phyloP scores from a whole-genome alignment of 1,140 invertebrate species.

The Drosophila simulans region DNA sequence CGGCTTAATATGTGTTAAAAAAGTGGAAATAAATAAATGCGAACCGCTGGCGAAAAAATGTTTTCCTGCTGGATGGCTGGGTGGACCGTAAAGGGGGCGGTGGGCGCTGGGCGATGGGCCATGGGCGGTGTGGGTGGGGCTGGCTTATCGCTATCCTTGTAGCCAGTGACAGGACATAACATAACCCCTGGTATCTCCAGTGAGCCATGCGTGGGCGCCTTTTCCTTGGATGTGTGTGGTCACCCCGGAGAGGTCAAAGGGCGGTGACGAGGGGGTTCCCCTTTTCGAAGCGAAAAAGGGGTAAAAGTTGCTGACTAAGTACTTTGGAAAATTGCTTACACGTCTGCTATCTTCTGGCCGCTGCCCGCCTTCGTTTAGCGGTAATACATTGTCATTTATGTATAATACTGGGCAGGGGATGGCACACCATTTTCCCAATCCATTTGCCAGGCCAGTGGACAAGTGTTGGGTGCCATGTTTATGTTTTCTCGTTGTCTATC shows the following conservation, averaged over 20 bases:
- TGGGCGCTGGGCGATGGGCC: neutral
- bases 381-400: slow-evolving; percentile 74
- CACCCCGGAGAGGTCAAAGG: slow-evolving; percentile 44
- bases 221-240: slow-evolving; percentile 47
- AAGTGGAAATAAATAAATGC: slow-evolving; percentile 52
- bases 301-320: slow-evolving; percentile 81
- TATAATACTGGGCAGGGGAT: neutral
- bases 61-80: slow-evolving; percentile 20
- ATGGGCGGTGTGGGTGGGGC: neutral
- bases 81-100: neutral
- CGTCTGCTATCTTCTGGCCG: slow-evolving; percentile 41
- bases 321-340: slow-evolving; percentile 81
- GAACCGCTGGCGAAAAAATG: slow-evolving; percentile 55
- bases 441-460: slow-evolving; percentile 54
- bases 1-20: slow-evolving; percentile 77
- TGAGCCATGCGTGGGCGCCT: slow-evolving; percentile 66
- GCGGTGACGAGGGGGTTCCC: neutral
- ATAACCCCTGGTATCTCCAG: slow-evolving; percentile 75
- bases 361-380: slow-evolving; percentile 67
- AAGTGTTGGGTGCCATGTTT: slow-evolving; percentile 79
- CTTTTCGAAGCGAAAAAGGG: slow-evolving; percentile 32
- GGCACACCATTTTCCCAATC: slow-evolving; percentile 23
- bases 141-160: slow-evolving; percentile 60
- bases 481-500: slow-evolving; percentile 54
- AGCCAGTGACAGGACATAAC: slow-evolving; percentile 82